Conservation (phyloP, 2,113 vertebrate genomes). For the Lamprologus lemairii region DNA sequence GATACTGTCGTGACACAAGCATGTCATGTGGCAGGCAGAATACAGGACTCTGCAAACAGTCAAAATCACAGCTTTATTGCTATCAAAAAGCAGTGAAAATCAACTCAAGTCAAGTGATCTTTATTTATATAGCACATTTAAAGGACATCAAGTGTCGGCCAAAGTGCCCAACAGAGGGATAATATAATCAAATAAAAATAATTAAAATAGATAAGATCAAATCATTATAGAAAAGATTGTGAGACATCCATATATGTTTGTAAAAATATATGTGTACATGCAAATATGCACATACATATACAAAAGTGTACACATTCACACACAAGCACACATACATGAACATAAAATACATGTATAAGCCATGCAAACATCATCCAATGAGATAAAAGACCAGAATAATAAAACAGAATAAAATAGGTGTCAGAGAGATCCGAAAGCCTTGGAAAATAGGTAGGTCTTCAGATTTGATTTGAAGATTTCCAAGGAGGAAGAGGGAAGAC, state of each 20-base stretch:
- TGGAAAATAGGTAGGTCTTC: background rate
- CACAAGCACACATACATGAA: background rate
- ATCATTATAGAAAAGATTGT: background rate
- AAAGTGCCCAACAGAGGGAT: background rate
- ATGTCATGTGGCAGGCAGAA: background rate
- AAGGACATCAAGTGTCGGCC: background rate
- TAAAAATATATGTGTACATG: background rate
- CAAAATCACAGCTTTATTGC: background rate
- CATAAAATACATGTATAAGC: background rate
- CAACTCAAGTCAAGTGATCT: background rate
- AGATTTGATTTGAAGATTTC: background rate
- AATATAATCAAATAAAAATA: too few species aligned
- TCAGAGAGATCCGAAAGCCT: background rate
- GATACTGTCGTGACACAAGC: background rate
- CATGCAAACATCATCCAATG: accelerated
- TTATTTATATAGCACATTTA: background rate
- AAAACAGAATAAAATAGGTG: background rate
- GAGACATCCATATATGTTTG: background rate
- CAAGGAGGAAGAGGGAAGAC: background rate
- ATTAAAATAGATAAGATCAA: background rate
- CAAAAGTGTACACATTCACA: background rate
- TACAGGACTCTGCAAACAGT: background rate
- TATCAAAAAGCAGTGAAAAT: background rate
- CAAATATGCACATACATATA: background rate
- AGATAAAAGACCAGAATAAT: background rate